These are phyloP conservation scores for Rhadinocentrus ornatus DNA, from an alignment of 2,797 vertebrate genomes.

Conservation along the genomic window DNA sequence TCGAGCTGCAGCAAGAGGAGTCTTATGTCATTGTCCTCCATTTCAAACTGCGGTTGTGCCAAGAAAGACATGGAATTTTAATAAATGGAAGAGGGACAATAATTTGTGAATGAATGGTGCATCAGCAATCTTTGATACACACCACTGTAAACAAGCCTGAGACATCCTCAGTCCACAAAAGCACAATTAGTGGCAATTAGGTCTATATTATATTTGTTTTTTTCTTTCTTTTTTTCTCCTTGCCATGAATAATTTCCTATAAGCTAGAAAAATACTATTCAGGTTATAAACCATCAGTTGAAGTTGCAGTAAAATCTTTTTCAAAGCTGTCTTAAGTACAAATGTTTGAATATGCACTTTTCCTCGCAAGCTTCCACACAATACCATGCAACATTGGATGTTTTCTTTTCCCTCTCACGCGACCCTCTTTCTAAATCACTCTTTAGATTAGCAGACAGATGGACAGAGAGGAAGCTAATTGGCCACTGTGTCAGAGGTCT, in stretches of 20 bases:
- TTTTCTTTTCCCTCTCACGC: slow-evolving; percentile 73
- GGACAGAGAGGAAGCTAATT: slow-evolving; percentile 68
- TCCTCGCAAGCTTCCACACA: slow-evolving; percentile 33
- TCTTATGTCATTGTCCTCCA: no score
- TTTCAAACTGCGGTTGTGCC: no score
- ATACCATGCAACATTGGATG: slow-evolving; percentile 36
- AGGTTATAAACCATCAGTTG: not conserved
- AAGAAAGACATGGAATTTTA: no score
- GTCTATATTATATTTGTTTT: not conserved
- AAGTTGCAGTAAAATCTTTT: not conserved
- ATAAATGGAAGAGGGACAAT: no score
- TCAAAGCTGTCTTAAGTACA: not conserved
- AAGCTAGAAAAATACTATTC: not conserved
- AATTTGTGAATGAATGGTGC: no score
- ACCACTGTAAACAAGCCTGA: no score
- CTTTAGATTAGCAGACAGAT: slow-evolving; percentile 42
- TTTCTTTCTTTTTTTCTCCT: no score
- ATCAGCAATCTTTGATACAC: no score
- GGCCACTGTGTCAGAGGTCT: slow-evolving; percentile 69
- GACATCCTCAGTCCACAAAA: no score
- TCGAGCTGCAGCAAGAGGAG: no score
- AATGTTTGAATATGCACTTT: not conserved
- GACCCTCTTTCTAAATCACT: slow-evolving; percentile 45
- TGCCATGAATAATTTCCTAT: not conserved
- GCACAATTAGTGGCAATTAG: not conserved